Conservation (phyloP, 1,140 invertebrate genomes). For the Nylanderia fulva region DNA sequence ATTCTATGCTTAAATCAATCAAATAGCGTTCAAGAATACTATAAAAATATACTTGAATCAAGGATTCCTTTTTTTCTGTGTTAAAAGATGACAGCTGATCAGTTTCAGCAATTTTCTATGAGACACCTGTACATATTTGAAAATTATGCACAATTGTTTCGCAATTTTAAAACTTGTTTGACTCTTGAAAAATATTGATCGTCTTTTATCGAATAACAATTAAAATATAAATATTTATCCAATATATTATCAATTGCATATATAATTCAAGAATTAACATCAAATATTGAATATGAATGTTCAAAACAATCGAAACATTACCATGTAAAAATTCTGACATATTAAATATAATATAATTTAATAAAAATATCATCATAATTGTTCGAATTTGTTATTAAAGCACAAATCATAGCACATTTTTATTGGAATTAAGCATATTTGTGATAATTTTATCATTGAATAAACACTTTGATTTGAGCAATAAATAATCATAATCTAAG, state of each 20-base stretch:
- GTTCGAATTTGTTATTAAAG: too few relatives aligned
- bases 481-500: constrained; percentile 7
- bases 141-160: too few relatives aligned
- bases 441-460: background rate
- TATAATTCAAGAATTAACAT: background rate
- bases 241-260: background rate
- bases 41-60: too few relatives aligned
- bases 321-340: background rate
- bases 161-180: background rate
- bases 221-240: background rate
- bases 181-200: too few relatives aligned
- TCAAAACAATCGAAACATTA: background rate
- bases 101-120: too few relatives aligned
- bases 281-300: background rate
- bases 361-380: too few relatives aligned
- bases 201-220: background rate
- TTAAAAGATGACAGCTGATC: too few relatives aligned
- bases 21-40: too few relatives aligned
- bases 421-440: background rate
- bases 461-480: background rate
- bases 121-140: too few relatives aligned
- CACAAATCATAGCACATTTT: background rate
- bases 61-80: too few relatives aligned
- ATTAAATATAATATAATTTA: too few relatives aligned
- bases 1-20: too few relatives aligned